These are phyloP conservation scores for Oncorhynchus masou DNA, from an alignment of 2,113 vertebrate species.

Conservation along the genomic window DNA sequence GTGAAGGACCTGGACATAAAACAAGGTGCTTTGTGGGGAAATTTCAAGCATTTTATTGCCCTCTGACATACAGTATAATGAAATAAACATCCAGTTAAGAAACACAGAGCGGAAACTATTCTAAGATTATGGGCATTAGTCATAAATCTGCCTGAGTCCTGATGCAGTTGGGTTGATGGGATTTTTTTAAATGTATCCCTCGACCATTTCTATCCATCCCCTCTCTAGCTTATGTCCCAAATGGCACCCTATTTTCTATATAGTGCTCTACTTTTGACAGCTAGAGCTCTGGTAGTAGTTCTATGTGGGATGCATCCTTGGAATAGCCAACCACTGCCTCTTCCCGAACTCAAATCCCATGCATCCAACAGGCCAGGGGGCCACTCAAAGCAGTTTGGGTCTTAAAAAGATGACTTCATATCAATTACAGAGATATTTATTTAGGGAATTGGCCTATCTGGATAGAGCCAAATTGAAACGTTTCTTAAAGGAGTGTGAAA, in stretches of 20 bases:
- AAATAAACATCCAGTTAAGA: conserved; percentile 82
- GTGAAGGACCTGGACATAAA: conserved; percentile 55
- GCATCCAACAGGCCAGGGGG: conserved; percentile 51
- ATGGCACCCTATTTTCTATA: conserved; percentile 16
- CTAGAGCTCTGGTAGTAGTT: too few species aligned
- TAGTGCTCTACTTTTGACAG: too few species aligned
- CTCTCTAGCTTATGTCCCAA: conserved; percentile 1
- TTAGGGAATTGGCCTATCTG: conserved; percentile 25
- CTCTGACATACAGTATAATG: conserved; percentile 79
- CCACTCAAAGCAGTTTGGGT: conserved; percentile 73
- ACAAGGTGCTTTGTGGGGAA: conserved; percentile 52
- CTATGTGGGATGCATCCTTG: too few species aligned
- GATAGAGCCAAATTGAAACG: too few species aligned
- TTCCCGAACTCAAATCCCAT: conserved; percentile 36
- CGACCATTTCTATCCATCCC: conserved; percentile 67
- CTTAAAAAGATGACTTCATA: conserved; percentile 78
- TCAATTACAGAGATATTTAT: conserved; percentile 79
- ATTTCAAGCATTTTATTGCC: conserved; percentile 71
- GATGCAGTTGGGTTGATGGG: conserved; percentile 43
- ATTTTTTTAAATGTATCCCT: conserved; percentile 50
- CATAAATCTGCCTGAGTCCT: conserved; percentile 72
- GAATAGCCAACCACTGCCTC: conserved; percentile 29
- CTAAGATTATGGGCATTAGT: conserved; percentile 70
- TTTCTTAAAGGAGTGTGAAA: too few species aligned
- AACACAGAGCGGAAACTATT: conserved; percentile 69